A percentile compares a stretch with the other conserved stretches of the same genome.
phyloP scores from a whole-genome alignment of 2,888 invertebrate genomes.

The Cybosia mesomella region DNA sequence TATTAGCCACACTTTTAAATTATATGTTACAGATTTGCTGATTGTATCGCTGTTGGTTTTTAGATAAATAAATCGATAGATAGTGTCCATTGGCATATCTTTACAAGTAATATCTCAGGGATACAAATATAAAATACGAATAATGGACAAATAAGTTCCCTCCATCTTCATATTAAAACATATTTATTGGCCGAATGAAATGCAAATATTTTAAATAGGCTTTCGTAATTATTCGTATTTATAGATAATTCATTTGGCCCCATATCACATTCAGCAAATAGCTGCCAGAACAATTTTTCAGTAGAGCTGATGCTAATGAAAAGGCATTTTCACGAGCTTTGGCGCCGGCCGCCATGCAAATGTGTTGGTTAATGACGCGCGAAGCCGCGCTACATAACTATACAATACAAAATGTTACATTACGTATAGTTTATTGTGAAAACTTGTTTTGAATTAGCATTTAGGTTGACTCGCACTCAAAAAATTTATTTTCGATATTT shows the following conservation, averaged over 20 bases:
- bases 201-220: slow-evolving; percentile 18
- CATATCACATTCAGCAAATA: slow-evolving; percentile 59
- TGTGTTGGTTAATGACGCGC: slow-evolving; percentile 80
- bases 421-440: slow-evolving; percentile 53
- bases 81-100: background rate
- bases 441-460: slow-evolving; percentile 32
- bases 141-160: slow-evolving; percentile 3
- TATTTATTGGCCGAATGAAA: slow-evolving; percentile 21
- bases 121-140: background rate
- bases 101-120: background rate
- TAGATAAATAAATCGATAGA: background rate
- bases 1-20: too few species aligned
- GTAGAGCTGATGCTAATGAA: slow-evolving; percentile 84
- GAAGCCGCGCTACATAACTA: slow-evolving; percentile 73
- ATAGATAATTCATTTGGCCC: slow-evolving; percentile 48
- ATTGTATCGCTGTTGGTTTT: too few species aligned
- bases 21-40: too few species aligned
- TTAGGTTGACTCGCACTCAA: background rate
- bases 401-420: slow-evolving; percentile 57
- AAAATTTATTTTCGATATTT: background rate
- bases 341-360: slow-evolving; percentile 83
- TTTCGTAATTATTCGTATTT: slow-evolving; percentile 24
- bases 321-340: slow-evolving; percentile 85
- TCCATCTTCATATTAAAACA: slow-evolving; percentile 5
- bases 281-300: slow-evolving; percentile 80